phyloP scores from a whole-genome alignment of 2,888 invertebrate species.

The Napeogenes sylphis region DNA sequence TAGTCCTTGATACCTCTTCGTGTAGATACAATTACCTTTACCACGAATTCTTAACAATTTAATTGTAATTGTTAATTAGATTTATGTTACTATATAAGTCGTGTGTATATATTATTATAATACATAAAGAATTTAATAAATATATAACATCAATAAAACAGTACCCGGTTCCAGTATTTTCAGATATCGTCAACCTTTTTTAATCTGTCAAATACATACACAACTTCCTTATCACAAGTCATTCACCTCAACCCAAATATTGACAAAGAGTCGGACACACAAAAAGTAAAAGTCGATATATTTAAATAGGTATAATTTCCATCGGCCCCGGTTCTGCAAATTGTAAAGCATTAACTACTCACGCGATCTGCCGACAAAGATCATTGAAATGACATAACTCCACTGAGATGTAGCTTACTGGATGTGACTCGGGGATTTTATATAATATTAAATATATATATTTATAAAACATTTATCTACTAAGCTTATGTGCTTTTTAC shows the following conservation, averaged over 20 bases:
- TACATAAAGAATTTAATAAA: too few species aligned
- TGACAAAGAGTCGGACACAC: constrained; percentile 23
- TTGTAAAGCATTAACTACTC: constrained; percentile 41
- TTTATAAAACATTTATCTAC: too few species aligned
- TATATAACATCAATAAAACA: too few species aligned
- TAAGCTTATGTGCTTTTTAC: too few species aligned
- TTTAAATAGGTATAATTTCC: constrained; percentile 47
- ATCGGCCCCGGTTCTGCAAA: constrained; percentile 45
- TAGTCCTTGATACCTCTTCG: too few species aligned
- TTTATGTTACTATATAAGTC: too few species aligned
- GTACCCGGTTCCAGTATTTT: background rate
- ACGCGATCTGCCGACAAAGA: constrained; percentile 47
- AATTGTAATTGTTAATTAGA: too few species aligned
- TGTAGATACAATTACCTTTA: too few species aligned
- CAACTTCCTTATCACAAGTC: constrained; percentile 12
- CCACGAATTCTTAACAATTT: too few species aligned
- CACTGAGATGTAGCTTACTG: background rate
- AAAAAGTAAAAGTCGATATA: constrained; percentile 48
- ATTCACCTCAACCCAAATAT: constrained; percentile 21
- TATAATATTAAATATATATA: too few species aligned
- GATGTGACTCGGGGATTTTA: background rate
- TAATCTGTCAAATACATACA: constrained; percentile 3
- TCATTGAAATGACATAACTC: constrained; percentile 27
- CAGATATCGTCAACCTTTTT: constrained; percentile 1
- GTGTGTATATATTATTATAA: too few species aligned